Percentiles rank a stretch among this genome's conserved stretches.
Evolutionary conservation across 2,888 invertebrate species (phyloP).

Genomic region (Drosophila pegasa): DNA sequence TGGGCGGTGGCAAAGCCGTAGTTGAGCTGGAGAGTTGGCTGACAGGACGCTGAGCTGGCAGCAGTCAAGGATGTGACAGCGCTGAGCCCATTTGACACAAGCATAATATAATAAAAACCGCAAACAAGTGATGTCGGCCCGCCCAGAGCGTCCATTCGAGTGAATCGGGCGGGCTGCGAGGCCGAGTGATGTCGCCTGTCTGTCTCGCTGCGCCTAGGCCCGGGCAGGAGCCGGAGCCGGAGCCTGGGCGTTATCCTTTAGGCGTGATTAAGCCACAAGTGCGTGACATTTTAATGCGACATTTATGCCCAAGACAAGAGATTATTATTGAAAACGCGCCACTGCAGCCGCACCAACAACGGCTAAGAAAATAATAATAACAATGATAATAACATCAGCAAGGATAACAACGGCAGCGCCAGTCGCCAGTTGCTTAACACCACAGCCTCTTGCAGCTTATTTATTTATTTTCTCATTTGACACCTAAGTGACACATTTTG

Average conservation of each 20-base stretch:
- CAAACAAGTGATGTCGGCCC: constrained; percentile 71
- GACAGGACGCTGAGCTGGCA: constrained; percentile 70
- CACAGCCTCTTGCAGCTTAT: constrained; percentile 53
- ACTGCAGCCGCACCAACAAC: constrained; percentile 35
- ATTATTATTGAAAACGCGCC: constrained; percentile 76
- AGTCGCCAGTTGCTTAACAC: constrained; percentile 53
- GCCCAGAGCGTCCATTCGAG: constrained; percentile 19
- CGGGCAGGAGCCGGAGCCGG: constrained; percentile 1
- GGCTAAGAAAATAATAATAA: constrained; percentile 31
- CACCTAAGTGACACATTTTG: constrained; percentile 69
- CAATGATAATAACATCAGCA: constrained; percentile 32
- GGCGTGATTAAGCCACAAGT: constrained; percentile 80
- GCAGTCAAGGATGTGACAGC: constrained; percentile 71
- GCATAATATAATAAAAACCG: constrained; percentile 78
- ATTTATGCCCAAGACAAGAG: constrained; percentile 80
- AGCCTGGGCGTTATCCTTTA: constrained; percentile 63
- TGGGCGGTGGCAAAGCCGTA: constrained; percentile 23
- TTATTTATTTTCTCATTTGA: constrained; percentile 72
- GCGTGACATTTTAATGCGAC: constrained; percentile 81
- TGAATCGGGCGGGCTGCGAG: constrained; percentile 20
- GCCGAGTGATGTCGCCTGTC: constrained; percentile 30
- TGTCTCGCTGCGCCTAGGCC: constrained; percentile 6
- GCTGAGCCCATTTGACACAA: constrained; percentile 77
- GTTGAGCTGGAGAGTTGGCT: constrained; percentile 39
- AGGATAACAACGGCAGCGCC: constrained; percentile 45